Evolutionary conservation across 2,113 vertebrate genomes (phyloP), one percentile per base, ranked within the genome.

Genomic region (Amblyornis subalaris): DNA sequence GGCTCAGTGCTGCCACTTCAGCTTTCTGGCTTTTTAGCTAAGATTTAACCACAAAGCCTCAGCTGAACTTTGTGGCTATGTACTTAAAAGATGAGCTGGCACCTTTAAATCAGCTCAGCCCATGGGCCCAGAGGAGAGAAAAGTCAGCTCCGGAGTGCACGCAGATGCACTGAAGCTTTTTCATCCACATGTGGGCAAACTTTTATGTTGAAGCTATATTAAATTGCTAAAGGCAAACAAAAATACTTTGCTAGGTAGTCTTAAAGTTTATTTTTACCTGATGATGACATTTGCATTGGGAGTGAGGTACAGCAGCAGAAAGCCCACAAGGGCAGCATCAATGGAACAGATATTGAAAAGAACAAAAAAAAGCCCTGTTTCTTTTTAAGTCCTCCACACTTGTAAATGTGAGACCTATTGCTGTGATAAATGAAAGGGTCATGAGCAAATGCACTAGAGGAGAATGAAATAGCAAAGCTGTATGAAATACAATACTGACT

Each of bases 261-360:
- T 95, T 90, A 90, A 77, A 78, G 88, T 95, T 97, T 95, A 89
- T 97, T 95, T 97, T 95, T 90, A 96, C 90, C 85, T 95, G 93
- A 95, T 93, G 94, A 95, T 96, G 94, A 95, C 88, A 97, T 97
- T 95, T 97, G 95, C 95, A 93, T 95, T 97, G 94, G 89, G 94
- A 95, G 89, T 71, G 87, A 85, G 85, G 89, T 90, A 86, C 71
- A 83, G 88, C 88, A 67, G 72, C 28, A 93, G 91, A 94, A 91
- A 95, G 90, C 94, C 91, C 94, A 91, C 82, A 80, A 93, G 93
- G 85, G 64, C 67, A 91, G 88, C 89, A 90, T 86, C 94, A 88
- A 57, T 64, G 55, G 88, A 95, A 85, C 35, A 80, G 91, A 91
- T 83, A 94, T 66, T 94, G 94, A 94, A 95, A 93, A 93, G 94